A percentile compares a stretch with the other conserved stretches of the same genome.
Conservation (phyloP, 2,888 invertebrate species). For the Epirrita christyi region DNA sequence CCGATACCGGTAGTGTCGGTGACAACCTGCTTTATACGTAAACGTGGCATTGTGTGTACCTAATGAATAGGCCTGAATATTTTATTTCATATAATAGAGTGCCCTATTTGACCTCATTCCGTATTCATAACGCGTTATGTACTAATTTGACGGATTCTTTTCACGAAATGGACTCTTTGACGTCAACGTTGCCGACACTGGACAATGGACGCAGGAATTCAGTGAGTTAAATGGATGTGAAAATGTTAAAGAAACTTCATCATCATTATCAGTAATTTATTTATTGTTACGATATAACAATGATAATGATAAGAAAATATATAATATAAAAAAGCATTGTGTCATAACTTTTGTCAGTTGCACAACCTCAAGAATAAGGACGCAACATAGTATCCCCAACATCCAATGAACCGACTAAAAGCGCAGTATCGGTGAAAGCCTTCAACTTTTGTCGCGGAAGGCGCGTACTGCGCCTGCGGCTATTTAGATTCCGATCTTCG, state of each 20-base stretch:
- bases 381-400: neutral
- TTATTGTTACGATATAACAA: too few relatives aligned
- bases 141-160: slow-evolving; percentile 81
- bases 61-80: slow-evolving; percentile 81
- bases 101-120: slow-evolving; percentile 81
- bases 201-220: slow-evolving; percentile 51
- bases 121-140: slow-evolving; percentile 80
- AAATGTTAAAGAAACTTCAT: slow-evolving; percentile 14
- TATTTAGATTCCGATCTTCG: slow-evolving; percentile 64
- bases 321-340: too few relatives aligned
- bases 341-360: too few relatives aligned
- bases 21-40: slow-evolving; percentile 9
- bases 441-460: slow-evolving; percentile 60
- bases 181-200: slow-evolving; percentile 62
- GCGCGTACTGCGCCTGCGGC: slow-evolving; percentile 56
- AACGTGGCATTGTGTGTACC: slow-evolving; percentile 49
- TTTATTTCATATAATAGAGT: slow-evolving; percentile 81
- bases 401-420: slow-evolving; percentile 17
- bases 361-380: too few relatives aligned
- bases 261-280: slow-evolving; percentile 3
- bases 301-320: too few relatives aligned
- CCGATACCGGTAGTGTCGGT: too few relatives aligned
- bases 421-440: slow-evolving; percentile 54
- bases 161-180: slow-evolving; percentile 75
- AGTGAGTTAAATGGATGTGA: slow-evolving; percentile 27